These are phyloP conservation scores for Lasioglossum figueresi DNA, from an alignment of 2,888 invertebrate species.

Conservation along the genomic window DNA sequence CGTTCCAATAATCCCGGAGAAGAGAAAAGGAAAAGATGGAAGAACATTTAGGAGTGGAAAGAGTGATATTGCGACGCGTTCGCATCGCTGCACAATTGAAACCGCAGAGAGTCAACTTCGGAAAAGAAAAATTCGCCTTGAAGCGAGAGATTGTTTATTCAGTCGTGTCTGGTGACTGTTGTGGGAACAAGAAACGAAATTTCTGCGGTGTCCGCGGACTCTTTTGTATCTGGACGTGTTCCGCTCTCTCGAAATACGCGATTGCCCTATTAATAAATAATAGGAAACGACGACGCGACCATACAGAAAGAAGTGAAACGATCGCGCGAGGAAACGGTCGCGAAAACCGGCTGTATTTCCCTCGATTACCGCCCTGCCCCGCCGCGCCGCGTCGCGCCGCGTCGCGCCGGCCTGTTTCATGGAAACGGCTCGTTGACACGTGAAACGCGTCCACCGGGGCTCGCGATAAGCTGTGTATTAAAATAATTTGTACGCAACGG, in stretches of 20 bases:
- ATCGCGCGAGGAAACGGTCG: constrained; percentile 27
- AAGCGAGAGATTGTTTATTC: constrained; percentile 40
- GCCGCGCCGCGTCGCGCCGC: too few relatives aligned
- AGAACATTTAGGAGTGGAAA: neutral
- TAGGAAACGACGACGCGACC: neutral
- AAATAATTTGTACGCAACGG: constrained; percentile 38
- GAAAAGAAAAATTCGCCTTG: constrained; percentile 19
- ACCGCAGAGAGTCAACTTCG: neutral
- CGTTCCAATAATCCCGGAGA: neutral
- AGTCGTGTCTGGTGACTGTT: neutral
- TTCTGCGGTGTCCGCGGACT: neutral
- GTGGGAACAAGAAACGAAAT: constrained; percentile 15
- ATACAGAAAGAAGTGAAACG: constrained; percentile 29
- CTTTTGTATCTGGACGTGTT: neutral
- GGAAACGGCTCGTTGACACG: constrained; percentile 38
- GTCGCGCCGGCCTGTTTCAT: neutral
- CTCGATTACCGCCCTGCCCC: constrained; percentile 16
- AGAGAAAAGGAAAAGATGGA: neutral
- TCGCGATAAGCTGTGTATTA: constrained; percentile 36
- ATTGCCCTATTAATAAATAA: constrained; percentile 39
- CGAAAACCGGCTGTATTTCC: constrained; percentile 27
- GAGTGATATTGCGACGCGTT: neutral
- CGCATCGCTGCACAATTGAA: constrained; percentile 19
- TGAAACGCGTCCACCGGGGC: constrained; percentile 29
- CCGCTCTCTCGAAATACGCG: constrained; percentile 6